Evolutionary conservation across 2,888 invertebrate genomes (phyloP), one percentile per base, ranked within the genome.

Genomic region (Melanophora roralis): DNA sequence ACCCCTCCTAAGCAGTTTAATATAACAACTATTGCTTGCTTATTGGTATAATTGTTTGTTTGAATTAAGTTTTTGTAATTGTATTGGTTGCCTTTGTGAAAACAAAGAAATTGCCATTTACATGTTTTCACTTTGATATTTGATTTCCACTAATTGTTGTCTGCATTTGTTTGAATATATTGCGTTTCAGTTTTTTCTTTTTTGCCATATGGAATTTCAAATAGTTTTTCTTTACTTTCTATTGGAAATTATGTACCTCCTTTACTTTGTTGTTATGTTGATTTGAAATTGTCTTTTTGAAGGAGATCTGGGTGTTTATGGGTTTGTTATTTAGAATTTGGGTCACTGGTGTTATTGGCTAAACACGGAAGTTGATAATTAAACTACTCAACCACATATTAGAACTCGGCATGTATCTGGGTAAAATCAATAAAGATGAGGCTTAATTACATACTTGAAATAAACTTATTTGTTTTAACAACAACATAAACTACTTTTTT

Each of bases 171-270:
- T n/a, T 47, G 36, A 47, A 21, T 47, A 84, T 87, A 87, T 87
- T 87, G 86, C 88, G 88, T 87, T 87, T 87, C 88, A 87, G 86
- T 86, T n/a, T 87, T 87, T 86, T 85, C 87, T 87, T 81, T 83
- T 81, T 72, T 78, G 75, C 80, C 80, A 80, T 80, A 80, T 80
- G 80, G 80, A 76, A 76, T 80, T 80, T 80, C 76, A 76, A 76
- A 74, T 74, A 64, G 78, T 59, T 74, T 73, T 69, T 73, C 16
- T 49, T 60, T n/a, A 8, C 36, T 9, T 68, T 43, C 34, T 51
- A 40, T 59, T 19, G 64, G 55, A 60, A 68, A 68, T 78, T 67
- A 47, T 38, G 55, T 65, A 67, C 71, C 45, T 71, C 55, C 65
- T 65, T 62, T 27, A 2, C 32, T 36, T 65, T 32, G 27, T 57